phyloP scores from a whole-genome alignment of 2,888 invertebrate species.

The Limnephilus rhombicus region DNA sequence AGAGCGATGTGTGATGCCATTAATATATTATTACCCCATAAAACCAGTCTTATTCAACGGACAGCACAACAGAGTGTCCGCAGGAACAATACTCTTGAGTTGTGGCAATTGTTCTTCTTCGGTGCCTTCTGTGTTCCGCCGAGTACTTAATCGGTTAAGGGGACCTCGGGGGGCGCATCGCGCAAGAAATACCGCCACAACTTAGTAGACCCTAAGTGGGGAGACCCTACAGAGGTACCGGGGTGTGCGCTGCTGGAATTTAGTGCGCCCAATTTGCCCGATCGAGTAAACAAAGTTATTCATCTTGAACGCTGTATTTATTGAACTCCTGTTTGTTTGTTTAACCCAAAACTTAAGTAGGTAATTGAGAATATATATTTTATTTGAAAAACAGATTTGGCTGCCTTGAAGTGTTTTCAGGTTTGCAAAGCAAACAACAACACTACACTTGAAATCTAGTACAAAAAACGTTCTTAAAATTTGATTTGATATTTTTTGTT shows the following conservation, averaged over 20 bases:
- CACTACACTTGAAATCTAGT: neutral
- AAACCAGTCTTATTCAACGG: slow-evolving; percentile 43
- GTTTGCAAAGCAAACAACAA: neutral
- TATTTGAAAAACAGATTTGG: neutral
- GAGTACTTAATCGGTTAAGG: slow-evolving; percentile 56
- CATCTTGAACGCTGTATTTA: neutral
- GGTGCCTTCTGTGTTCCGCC: neutral
- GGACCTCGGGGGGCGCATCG: slow-evolving; percentile 38
- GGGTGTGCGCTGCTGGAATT: neutral
- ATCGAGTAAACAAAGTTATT: slow-evolving; percentile 1
- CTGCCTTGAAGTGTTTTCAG: neutral
- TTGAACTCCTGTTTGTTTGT: neutral
- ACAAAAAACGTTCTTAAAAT: too few relatives aligned
- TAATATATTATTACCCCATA: slow-evolving; percentile 61
- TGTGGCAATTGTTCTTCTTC: slow-evolving; percentile 21
- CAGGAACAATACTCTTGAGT: slow-evolving; percentile 43
- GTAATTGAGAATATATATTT: neutral
- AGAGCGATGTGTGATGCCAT: slow-evolving; percentile 34
- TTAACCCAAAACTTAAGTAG: neutral
- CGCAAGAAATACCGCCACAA: slow-evolving; percentile 21
- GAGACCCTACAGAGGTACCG: neutral
- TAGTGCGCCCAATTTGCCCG: neutral
- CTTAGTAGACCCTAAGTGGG: slow-evolving; percentile 36
- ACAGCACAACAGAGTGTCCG: slow-evolving; percentile 36
- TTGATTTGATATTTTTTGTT: too few relatives aligned